Evolutionary conservation across 2,888 invertebrate species (phyloP), one percentile per base, ranked within the genome.

Genomic region (Tenthredo amoena): DNA sequence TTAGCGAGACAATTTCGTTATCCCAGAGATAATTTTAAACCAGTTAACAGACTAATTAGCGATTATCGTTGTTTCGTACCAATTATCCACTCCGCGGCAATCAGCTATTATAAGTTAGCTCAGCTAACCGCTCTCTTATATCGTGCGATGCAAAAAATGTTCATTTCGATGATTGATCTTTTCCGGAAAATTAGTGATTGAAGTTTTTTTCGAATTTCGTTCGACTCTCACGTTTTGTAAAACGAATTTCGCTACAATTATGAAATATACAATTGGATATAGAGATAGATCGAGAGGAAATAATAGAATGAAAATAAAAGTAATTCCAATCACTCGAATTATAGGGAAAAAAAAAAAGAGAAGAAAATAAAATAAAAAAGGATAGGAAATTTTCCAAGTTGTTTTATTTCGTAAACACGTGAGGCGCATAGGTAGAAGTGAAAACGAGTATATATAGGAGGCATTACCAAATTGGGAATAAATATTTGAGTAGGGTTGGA

Each of bases 381-480:
- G n/a, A 72, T 18, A 68, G 34, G 21, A 34, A 72, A 43, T 37
- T 72, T 40, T 31, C 15, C 18, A 5, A 21, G 40, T 74, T 74
- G 72, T 43, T 74, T 74, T 21, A 74, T 81, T 37, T 15, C 40
- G 62, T 31, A 58, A 81, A 81, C 62, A 81, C 81, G 81, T 81
- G 81, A 81, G 58, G 37, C 26, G 62, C 81, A 81, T 81, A 37
- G 62, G n/a, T 37, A 62, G 81, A 37, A 15, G 40, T 62, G 40
- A 26, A 81, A 62, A 37, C 68, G 26, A 50, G 43, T 83, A 62
- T 65, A 83, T 83, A 81, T 65, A 68, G 86, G 84, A 86, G 86
- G 88, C 90, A 90, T 91, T 91, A 91, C 90, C 87, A 88, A 91
- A 91, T 91, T 91, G 91, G 89, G 88, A 87, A 88, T 92, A 89